Evolutionary conservation across 2,797 vertebrate genomes (phyloP), one percentile per base, ranked within the genome.

Genomic region (Capromys pilorides): DNA sequence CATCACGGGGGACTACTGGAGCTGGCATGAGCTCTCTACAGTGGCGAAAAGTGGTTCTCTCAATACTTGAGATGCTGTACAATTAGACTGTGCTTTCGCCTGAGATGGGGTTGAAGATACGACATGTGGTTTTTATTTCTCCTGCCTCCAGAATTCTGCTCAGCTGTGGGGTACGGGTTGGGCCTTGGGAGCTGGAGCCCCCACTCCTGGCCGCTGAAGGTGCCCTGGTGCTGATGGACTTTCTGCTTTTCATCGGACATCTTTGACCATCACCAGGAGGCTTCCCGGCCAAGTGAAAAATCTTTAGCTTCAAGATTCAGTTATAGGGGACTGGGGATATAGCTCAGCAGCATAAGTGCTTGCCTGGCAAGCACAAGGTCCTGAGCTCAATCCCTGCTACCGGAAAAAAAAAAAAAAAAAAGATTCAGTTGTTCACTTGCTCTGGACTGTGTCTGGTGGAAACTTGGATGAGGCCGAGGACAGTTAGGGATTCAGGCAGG

Each of bases 401-500:
- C n/a, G n/a, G n/a, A n/a, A n/a, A n/a, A n/a, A n/a, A n/a, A n/a
- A n/a, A n/a, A n/a, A n/a, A n/a, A n/a, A n/a, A n/a, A n/a, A n/a
- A n/a, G 24, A 75, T 86, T 91, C 67, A 91, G 5, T 88, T 73
- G 91, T 77, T 88, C 54, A 57, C 77, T 26, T 93, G 84, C 93
- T 95, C 75, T 36, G 92, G 90, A 80, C 84, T 64, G 69, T 51
- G 71, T 62, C 18, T 89, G 85, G 77, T 0, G 49, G 77, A 31
- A 94, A 95, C 77, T 91, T 96, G 95, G 93, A 82, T 45, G 16
- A 1, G 39, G 81, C 86, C 21, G 54, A 82, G 66, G 49, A 51
- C 92, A 79, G 89, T 96, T 94, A 45, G 2, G 49, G 69, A 91
- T 91, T 93, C 73, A 45, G 88, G 59, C 86, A 67, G 49, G 33